phyloP scores from a whole-genome alignment of 2,888 invertebrate species.

The Lepidonotus clava region DNA sequence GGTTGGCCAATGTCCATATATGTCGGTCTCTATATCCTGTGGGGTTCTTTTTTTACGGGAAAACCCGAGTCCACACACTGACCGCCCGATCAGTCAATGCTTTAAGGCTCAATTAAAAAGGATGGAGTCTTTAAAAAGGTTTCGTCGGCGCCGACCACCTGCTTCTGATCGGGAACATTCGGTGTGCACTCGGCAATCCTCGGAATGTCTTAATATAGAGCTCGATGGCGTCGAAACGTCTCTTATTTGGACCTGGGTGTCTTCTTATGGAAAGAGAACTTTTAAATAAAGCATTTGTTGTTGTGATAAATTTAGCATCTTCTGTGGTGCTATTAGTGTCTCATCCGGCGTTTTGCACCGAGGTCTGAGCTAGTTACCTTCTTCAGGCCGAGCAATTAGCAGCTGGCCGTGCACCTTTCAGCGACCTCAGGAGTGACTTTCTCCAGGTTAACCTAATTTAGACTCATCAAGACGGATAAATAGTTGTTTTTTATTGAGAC shows the following conservation, averaged over 20 bases:
- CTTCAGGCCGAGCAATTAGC: background rate
- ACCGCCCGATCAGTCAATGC: constrained; percentile 10
- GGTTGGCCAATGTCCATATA: constrained; percentile 4
- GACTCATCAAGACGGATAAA: background rate
- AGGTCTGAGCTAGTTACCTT: background rate
- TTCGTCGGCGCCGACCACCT: constrained; percentile 6
- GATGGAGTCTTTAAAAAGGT: background rate
- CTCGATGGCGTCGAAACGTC: background rate
- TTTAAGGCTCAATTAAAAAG: constrained; percentile 24
- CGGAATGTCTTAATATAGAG: constrained; percentile 16
- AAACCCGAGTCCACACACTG: background rate
- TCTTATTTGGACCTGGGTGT: background rate
- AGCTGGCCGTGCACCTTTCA: background rate
- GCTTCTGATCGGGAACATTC: background rate
- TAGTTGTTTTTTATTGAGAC: background rate
- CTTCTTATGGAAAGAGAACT: background rate
- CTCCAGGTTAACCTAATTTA: background rate
- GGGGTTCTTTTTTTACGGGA: background rate
- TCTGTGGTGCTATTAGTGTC: background rate
- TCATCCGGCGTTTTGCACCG: background rate
- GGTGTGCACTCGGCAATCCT: background rate
- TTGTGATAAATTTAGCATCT: background rate
- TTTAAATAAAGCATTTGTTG: background rate
- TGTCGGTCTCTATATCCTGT: background rate
- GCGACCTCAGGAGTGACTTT: background rate